phyloP scores from a whole-genome alignment of 1,140 invertebrate genomes.

The Homarus americanus region DNA sequence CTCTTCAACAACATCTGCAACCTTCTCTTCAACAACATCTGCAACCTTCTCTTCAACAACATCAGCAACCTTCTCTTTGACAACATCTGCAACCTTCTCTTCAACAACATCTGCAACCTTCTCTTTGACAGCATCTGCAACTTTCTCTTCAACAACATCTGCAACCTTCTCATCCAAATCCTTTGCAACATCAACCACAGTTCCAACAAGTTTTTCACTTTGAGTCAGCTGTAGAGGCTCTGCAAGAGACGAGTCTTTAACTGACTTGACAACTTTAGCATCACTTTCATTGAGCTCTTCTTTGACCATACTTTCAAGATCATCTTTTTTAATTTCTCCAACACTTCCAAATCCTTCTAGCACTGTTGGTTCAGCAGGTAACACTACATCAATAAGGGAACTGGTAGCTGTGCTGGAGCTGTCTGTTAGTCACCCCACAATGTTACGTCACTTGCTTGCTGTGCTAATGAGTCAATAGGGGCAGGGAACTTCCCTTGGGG shows the following conservation, averaged over 20 bases:
- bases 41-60: constrained; percentile 16
- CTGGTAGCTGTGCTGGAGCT: not conserved
- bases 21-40: not conserved
- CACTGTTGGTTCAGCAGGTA: not conserved
- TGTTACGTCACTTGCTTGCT: constrained; percentile 58
- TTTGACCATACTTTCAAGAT: not conserved
- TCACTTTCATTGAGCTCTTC: not conserved
- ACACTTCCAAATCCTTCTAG: constrained; percentile 46
- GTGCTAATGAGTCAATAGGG: constrained; percentile 43
- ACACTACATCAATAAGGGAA: not conserved
- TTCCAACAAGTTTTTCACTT: not conserved
- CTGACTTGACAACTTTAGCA: not conserved
- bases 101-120: not conserved
- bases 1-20: too few relatives aligned
- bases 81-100: not conserved
- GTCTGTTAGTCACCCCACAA: constrained; percentile 60
- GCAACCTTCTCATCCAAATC: not conserved
- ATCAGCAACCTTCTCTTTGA: not conserved
- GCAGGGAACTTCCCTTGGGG: constrained; percentile 15
- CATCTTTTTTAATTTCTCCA: not conserved
- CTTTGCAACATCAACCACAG: not conserved
- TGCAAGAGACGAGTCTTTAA: not conserved
- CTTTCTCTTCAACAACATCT: too few relatives aligned
- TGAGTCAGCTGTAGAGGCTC: not conserved
- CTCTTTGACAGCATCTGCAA: not conserved